phyloP scores from a whole-genome alignment of 2,797 vertebrate species.

The Oophaga sylvatica region DNA sequence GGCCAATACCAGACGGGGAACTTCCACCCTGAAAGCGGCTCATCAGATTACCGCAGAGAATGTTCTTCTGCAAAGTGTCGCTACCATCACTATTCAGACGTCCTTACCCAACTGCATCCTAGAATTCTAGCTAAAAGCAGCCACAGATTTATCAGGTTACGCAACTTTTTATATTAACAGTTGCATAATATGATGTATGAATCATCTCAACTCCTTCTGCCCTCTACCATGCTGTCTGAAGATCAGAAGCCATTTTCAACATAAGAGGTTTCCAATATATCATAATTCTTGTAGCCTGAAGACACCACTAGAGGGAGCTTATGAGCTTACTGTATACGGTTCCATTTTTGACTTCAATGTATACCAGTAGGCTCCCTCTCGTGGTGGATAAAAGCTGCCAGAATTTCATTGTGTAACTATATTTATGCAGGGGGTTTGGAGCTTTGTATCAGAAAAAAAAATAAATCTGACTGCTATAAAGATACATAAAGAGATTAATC shows the following conservation, averaged over 20 bases:
- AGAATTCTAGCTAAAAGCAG: background rate
- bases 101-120: background rate
- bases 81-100: background rate
- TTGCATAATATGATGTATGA: background rate
- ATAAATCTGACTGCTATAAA: background rate
- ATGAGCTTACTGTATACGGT: background rate
- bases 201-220: too few species aligned
- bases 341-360: background rate
- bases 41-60: background rate
- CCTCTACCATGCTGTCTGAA: too few species aligned
- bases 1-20: background rate
- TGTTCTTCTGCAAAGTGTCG: background rate
- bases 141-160: background rate
- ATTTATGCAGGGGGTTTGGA: background rate
- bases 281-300: too few species aligned
- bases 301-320: background rate
- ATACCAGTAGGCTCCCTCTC: background rate
- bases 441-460: too few species aligned
- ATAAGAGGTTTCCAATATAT: too few species aligned
- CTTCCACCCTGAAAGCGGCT: background rate
- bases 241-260: too few species aligned
- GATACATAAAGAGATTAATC: background rate
- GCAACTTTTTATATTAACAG: background rate
- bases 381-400: background rate
- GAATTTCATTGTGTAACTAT: background rate